Evolutionary conservation across 2,888 invertebrate genomes (phyloP).

Genomic region (Xestia ashworthii): DNA sequence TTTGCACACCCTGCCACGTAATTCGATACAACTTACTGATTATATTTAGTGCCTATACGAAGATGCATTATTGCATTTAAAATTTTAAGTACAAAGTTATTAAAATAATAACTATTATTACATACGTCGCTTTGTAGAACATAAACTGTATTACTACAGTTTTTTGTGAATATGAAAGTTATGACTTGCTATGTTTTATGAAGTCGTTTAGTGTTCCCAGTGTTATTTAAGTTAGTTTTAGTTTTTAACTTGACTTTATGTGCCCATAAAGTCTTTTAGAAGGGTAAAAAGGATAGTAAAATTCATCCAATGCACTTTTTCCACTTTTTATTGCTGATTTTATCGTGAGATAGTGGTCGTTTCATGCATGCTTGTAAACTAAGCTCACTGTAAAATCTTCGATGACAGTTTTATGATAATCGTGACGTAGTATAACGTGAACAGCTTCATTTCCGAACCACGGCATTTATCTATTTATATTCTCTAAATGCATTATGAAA

Average conservation of each 20-base stretch:
- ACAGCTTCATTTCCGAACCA: not conserved
- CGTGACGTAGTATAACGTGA: not conserved
- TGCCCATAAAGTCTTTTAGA: constrained; percentile 1
- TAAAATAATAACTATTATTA: constrained; percentile 30
- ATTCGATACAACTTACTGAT: constrained; percentile 53
- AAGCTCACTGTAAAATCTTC: not conserved
- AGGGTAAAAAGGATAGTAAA: not conserved
- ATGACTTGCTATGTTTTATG: constrained; percentile 32
- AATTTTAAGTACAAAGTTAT: constrained; percentile 17
- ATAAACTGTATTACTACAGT: constrained; percentile 29
- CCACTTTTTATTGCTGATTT: constrained; percentile 1
- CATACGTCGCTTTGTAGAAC: constrained; percentile 1
- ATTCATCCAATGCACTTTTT: not conserved
- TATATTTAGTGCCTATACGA: constrained; percentile 31
- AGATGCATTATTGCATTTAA: constrained; percentile 10
- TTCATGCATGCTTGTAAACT: not conserved
- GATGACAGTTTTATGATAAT: not conserved
- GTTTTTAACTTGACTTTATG: constrained; percentile 20
- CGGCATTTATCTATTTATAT: not conserved
- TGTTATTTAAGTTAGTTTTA: constrained; percentile 7
- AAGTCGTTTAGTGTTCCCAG: constrained; percentile 19
- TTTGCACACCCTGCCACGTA: constrained; percentile 69
- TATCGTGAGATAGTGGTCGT: not conserved
- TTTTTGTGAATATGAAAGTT: constrained; percentile 29
- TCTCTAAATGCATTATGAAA: not conserved